Conservation (phyloP, 2,113 vertebrate species). For the Mustelus asterias region DNA sequence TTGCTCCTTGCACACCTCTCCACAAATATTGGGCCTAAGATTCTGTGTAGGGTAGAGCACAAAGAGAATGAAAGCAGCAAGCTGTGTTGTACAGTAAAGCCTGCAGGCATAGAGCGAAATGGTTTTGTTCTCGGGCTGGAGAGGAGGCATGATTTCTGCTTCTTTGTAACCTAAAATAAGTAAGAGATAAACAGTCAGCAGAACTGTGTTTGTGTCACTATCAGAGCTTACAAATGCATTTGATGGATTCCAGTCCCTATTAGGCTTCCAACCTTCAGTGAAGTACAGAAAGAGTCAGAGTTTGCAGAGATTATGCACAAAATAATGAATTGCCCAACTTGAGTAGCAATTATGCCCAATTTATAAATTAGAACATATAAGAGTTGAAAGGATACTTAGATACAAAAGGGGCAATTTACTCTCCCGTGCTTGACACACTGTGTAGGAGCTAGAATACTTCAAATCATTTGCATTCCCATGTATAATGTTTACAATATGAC, state of each 20-base stretch:
- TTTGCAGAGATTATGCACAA: background rate
- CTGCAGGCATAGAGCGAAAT: background rate
- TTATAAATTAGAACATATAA: background rate
- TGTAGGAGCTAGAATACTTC: too few relatives aligned
- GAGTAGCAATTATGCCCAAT: slow-evolving; percentile 26
- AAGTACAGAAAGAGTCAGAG: background rate
- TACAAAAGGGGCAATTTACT: background rate
- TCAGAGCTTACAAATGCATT: background rate
- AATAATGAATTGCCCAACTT: background rate
- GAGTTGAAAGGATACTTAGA: background rate
- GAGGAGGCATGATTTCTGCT: background rate
- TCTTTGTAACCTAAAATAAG: background rate
- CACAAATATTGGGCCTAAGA: background rate
- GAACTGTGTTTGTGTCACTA: background rate
- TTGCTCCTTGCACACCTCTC: background rate
- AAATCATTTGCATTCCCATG: background rate
- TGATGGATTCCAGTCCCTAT: background rate
- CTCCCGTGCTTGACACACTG: background rate
- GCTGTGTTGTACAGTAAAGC: background rate
- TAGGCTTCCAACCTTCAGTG: background rate
- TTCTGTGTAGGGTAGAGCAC: background rate
- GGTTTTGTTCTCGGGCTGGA: background rate
- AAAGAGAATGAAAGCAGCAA: background rate
- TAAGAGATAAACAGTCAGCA: background rate
- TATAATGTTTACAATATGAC: background rate